Conservation (phyloP, 2,888 invertebrate species). For the Drosophila picticornis region DNA sequence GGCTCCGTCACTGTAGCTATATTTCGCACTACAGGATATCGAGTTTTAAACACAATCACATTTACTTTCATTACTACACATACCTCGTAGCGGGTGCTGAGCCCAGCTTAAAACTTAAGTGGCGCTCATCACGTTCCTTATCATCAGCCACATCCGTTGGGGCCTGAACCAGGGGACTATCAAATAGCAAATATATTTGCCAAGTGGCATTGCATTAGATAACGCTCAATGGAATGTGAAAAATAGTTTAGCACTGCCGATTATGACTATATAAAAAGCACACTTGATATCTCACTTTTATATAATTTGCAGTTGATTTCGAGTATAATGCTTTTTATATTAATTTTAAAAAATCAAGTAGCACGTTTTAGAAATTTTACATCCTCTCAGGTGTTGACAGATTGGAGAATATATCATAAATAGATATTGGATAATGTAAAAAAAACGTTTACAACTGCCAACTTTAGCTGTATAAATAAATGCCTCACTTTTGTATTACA, state of each 20-base stretch:
- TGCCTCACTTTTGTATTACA: not conserved
- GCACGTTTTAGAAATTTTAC: not conserved
- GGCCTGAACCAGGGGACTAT: constrained; percentile 64
- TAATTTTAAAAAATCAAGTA: not conserved
- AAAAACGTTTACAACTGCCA: not conserved
- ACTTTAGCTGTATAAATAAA: too few relatives aligned
- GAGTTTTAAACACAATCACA: constrained; percentile 19
- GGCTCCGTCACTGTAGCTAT: constrained; percentile 41
- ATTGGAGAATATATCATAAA: not conserved
- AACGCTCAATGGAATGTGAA: constrained; percentile 1
- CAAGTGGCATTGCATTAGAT: constrained; percentile 32
- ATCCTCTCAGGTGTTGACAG: not conserved
- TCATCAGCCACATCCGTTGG: constrained; percentile 61
- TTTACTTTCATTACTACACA: constrained; percentile 26
- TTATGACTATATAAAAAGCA: not conserved
- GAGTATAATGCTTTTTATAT: not conserved
- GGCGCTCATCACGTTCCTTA: constrained; percentile 75
- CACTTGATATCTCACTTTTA: not conserved
- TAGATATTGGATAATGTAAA: not conserved
- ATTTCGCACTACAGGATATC: constrained; percentile 34
- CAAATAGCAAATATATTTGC: constrained; percentile 40
- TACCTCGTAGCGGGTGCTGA: constrained; percentile 60
- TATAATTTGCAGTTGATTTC: not conserved
- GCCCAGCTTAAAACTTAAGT: constrained; percentile 48
- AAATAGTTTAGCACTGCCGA: not conserved